Conservation (phyloP, 2,888 invertebrate species). For the Neoascia interrupta region DNA sequence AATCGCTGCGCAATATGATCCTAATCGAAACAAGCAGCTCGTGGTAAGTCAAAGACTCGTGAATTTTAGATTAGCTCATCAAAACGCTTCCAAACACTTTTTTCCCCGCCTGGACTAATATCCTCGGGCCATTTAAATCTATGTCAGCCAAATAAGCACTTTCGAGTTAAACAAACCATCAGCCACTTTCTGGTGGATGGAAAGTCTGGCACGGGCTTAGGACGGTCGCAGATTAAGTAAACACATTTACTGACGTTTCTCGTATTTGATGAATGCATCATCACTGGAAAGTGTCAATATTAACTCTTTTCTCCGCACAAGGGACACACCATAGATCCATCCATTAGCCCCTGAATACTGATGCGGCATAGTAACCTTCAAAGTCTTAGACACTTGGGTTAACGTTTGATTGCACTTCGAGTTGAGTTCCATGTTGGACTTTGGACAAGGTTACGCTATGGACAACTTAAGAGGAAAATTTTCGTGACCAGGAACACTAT, state of each 20-base stretch:
- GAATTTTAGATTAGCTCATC: too few relatives aligned
- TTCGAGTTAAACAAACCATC: too few relatives aligned
- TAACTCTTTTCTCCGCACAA: background rate
- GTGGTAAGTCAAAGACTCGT: too few relatives aligned
- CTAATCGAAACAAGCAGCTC: conserved; percentile 73
- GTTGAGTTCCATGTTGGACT: too few relatives aligned
- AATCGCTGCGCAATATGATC: conserved; percentile 78
- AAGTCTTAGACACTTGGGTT: background rate
- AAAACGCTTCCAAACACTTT: too few relatives aligned
- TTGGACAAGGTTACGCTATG: too few relatives aligned
- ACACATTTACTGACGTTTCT: too few relatives aligned
- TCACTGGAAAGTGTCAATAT: conserved; percentile 50
- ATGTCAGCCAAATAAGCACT: conserved; percentile 39
- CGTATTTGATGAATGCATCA: background rate
- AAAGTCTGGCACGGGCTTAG: conserved; percentile 15
- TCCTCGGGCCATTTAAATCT: background rate
- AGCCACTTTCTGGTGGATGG: conserved; percentile 25
- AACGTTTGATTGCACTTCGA: conserved; percentile 6
- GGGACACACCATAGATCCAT: conserved; percentile 24
- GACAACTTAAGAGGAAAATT: too few relatives aligned
- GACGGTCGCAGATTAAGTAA: background rate
- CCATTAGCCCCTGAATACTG: background rate
- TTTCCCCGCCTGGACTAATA: too few relatives aligned
- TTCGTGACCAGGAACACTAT: too few relatives aligned
- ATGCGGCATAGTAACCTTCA: background rate